These are phyloP conservation scores for Clostera curtula DNA, from an alignment of 2,888 invertebrate genomes.

Conservation along the genomic window DNA sequence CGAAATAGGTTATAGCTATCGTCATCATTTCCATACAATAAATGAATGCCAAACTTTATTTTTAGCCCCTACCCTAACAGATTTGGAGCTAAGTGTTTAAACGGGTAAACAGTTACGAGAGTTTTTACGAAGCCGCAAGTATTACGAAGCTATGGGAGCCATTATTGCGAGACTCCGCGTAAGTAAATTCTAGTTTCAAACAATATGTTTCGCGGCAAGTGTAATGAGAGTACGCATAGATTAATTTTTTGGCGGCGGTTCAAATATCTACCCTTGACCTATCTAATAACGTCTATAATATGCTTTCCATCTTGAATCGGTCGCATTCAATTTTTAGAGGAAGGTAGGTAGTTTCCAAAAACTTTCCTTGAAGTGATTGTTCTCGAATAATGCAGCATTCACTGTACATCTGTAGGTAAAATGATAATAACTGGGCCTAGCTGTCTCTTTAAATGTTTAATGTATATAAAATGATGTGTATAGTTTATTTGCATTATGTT, in stretches of 20 bases:
- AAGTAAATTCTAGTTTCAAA: slow-evolving; percentile 47
- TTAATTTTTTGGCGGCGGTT: slow-evolving; percentile 56
- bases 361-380: too few species aligned
- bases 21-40: slow-evolving; percentile 56
- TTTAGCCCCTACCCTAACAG: slow-evolving; percentile 44
- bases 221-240: slow-evolving; percentile 50
- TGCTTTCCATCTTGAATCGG: too few species aligned
- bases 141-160: slow-evolving; percentile 71
- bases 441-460: too few species aligned
- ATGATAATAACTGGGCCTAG: too few species aligned
- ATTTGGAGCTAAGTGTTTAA: slow-evolving; percentile 31
- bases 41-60: slow-evolving; percentile 65
- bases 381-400: too few species aligned
- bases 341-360: too few species aligned
- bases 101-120: slow-evolving; percentile 31
- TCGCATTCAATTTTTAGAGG: too few species aligned
- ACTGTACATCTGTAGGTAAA: too few species aligned
- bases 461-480: too few species aligned
- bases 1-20: slow-evolving; percentile 56
- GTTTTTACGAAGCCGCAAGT: slow-evolving; percentile 18
- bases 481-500: too few species aligned
- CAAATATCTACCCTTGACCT: slow-evolving; percentile 54
- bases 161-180: slow-evolving; percentile 81
- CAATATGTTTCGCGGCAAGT: slow-evolving; percentile 53
- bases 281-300: slow-evolving; percentile 17